Conservation (phyloP, 2,888 invertebrate species). For the Archips crataeganus region DNA sequence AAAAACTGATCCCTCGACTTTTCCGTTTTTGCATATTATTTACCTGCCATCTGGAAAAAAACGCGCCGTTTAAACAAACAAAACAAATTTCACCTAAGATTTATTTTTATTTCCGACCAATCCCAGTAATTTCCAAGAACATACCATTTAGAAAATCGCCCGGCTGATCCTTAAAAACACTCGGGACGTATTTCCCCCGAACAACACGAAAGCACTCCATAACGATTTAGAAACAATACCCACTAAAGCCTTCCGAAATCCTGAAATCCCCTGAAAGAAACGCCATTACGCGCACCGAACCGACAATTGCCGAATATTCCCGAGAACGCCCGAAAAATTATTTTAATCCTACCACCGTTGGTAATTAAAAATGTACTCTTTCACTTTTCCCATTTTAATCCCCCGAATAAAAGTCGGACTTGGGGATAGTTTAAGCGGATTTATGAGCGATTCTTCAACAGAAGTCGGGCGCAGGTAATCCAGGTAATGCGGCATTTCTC, state of each 20-base stretch:
- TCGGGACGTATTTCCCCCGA: conserved; percentile 42
- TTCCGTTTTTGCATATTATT: too few relatives aligned
- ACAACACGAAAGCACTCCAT: conserved; percentile 61
- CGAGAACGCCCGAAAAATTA: conserved; percentile 51
- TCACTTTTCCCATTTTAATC: conserved; percentile 44
- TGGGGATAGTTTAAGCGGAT: conserved; percentile 43
- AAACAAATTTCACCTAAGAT: neutral
- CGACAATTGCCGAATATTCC: conserved; percentile 41
- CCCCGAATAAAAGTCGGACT: conserved; percentile 40
- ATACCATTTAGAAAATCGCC: conserved; percentile 18
- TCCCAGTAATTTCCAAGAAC: conserved; percentile 6
- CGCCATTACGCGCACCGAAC: conserved; percentile 57
- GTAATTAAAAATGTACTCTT: conserved; percentile 50
- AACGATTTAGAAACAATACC: conserved; percentile 58
- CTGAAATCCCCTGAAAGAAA: conserved; percentile 60
- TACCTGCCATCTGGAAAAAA: too few relatives aligned
- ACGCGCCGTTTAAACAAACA: too few relatives aligned
- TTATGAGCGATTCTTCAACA: conserved; percentile 20
- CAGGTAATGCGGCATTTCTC: conserved; percentile 24
- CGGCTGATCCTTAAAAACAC: conserved; percentile 32
- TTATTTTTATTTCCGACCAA: conserved; percentile 6
- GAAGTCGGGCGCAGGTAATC: conserved; percentile 28
- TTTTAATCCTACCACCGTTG: conserved; percentile 47
- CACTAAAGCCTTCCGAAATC: conserved; percentile 56
- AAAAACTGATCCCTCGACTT: too few relatives aligned